These are phyloP conservation scores for Chionomys nivalis DNA, from an alignment of 2,113 vertebrate genomes.

Conservation along the genomic window DNA sequence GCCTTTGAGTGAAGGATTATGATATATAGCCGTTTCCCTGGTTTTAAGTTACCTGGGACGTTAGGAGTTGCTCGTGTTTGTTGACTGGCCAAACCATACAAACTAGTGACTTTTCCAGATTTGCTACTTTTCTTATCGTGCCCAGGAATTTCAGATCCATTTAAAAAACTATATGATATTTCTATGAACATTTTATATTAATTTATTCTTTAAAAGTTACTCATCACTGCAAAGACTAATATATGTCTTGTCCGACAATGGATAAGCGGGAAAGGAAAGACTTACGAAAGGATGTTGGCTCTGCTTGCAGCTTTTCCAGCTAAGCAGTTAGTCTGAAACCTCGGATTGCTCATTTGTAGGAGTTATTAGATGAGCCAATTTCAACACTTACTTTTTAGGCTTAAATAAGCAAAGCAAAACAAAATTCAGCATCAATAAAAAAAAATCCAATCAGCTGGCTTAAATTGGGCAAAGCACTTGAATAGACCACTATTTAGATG, in stretches of 20 bases:
- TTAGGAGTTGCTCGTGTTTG: neutral
- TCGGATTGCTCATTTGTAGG: neutral
- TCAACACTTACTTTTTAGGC: constrained; percentile 12
- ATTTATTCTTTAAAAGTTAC: constrained; percentile 42
- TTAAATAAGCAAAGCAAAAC: neutral
- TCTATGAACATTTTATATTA: constrained; percentile 16
- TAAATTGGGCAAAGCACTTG: neutral
- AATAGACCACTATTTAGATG: neutral
- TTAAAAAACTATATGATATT: neutral
- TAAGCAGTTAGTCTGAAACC: neutral
- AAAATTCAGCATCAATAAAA: neutral
- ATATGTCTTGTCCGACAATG: neutral
- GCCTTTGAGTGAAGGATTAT: neutral
- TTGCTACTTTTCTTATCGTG: constrained; percentile 9
- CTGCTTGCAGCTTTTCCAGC: neutral
- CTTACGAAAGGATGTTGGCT: neutral
- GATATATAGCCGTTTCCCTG: neutral
- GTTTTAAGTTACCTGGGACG: neutral
- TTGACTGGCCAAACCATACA: neutral
- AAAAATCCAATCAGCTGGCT: neutral
- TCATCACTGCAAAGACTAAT: neutral
- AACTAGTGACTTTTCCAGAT: neutral
- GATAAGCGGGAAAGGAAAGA: neutral
- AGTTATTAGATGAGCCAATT: neutral
- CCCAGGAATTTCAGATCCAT: neutral